Conservation (phyloP, 2,113 vertebrate species). For the Dicerorhinus sumatrensis region DNA sequence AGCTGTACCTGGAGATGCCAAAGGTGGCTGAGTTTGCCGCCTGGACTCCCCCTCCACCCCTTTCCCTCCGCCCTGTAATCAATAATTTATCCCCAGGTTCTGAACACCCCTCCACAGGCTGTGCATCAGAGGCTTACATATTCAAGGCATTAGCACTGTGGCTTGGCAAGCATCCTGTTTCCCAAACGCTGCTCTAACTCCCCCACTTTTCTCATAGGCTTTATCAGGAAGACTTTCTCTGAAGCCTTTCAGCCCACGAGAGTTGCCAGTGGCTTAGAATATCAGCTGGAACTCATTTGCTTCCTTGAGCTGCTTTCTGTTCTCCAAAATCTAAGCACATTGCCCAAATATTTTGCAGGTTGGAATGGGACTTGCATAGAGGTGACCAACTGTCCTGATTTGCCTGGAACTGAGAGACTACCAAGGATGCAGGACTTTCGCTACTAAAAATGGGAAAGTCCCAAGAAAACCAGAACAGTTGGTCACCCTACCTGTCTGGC, state of each 20-base stretch:
- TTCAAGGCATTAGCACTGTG: conserved; percentile 81
- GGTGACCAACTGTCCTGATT: neutral
- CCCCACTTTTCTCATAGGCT: conserved; percentile 89
- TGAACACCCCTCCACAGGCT: conserved; percentile 70
- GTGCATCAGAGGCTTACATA: conserved; percentile 73
- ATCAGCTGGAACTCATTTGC: conserved; percentile 89
- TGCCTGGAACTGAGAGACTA: neutral
- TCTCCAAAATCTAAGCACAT: conserved; percentile 85
- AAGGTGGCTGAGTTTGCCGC: neutral
- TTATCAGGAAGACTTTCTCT: conserved; percentile 88
- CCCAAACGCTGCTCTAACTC: conserved; percentile 87
- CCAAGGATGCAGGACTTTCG: neutral
- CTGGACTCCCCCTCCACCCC: conserved; percentile 56
- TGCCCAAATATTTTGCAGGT: conserved; percentile 78
- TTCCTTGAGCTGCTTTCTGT: conserved; percentile 84
- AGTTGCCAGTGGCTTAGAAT: conserved; percentile 87
- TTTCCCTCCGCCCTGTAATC: neutral
- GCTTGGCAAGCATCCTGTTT: conserved; percentile 87
- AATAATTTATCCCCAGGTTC: conserved; percentile 73
- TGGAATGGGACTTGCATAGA: neutral
- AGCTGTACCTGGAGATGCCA: neutral
- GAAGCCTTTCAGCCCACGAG: conserved; percentile 84
- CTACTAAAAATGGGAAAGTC: neutral
- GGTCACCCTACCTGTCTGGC: neutral
- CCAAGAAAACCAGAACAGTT: neutral